Evolutionary conservation across 2,797 vertebrate species (phyloP).

Genomic region (Takifugu ocellatus): DNA sequence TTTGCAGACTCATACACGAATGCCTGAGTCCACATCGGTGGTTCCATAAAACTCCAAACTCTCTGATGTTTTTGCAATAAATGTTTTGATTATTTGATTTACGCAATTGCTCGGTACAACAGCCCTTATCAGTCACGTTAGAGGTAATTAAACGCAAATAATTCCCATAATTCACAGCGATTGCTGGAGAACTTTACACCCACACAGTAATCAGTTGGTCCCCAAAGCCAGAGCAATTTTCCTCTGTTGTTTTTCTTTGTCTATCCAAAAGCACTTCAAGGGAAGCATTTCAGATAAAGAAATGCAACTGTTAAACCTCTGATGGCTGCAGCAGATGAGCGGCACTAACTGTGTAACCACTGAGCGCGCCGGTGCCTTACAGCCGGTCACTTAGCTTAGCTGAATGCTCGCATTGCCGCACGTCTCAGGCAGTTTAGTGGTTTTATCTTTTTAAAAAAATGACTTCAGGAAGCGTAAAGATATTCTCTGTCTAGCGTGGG

Average conservation of each 20-base stretch:
- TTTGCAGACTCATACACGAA: slow-evolving; percentile 19
- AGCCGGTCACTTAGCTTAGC: background rate
- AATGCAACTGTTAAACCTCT: background rate
- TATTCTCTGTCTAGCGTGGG: no score
- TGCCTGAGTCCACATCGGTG: slow-evolving; percentile 4
- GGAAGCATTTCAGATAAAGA: slow-evolving; percentile 6
- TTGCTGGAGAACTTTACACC: slow-evolving; percentile 19
- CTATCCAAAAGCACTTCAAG: slow-evolving; percentile 13
- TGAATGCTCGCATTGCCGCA: no score
- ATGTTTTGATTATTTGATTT: slow-evolving; percentile 20
- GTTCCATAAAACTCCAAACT: background rate
- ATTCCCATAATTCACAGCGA: slow-evolving; percentile 29
- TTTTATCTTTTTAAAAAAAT: no score
- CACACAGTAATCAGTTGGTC: slow-evolving; percentile 23
- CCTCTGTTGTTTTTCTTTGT: slow-evolving; percentile 6
- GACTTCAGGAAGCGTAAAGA: no score
- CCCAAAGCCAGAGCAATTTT: slow-evolving; percentile 10
- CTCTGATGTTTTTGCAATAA: slow-evolving; percentile 17
- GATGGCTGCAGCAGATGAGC: background rate
- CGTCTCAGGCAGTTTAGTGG: no score
- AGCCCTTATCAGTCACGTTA: slow-evolving; percentile 22
- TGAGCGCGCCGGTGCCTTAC: background rate
- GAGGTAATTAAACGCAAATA: slow-evolving; percentile 20
- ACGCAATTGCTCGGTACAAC: background rate
- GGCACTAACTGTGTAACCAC: background rate